Evolutionary conservation across 2,888 invertebrate species (phyloP), one percentile per base, ranked within the genome.

Genomic region (Drymonia ruficornis): DNA sequence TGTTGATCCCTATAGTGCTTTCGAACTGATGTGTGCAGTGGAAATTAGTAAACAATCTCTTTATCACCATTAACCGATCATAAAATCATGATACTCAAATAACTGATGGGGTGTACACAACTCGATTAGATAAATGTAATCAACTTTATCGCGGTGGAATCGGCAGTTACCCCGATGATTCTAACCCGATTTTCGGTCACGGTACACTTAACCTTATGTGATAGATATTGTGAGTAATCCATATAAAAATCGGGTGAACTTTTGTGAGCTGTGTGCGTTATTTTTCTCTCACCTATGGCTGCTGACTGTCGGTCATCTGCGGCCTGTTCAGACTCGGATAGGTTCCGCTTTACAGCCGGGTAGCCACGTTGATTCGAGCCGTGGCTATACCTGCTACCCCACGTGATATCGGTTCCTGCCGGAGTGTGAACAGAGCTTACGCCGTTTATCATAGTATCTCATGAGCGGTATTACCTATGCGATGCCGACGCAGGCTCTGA

Each of bases 401-500:
- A 3, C 11, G 31, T 11, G 13, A n/a, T 36, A 4, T 2, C 13
- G 1, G 12, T 11, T 34, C 13, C 34, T 13, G n/a, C 34, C 34
- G 13, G 4, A 13, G 34, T 36, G 13, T 36, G n/a, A 36, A 36
- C 36, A n/a, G 36, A 36, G 13, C 36, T 13, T n/a, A 5, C 44
- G 28, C 11, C 23, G 12, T 44, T 12, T 44, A 44, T 44, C 44
- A 44, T 16, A 6, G 23, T 44, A 13, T 44, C 23, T 44, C 23
- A 44, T 23, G 44, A 44, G 23, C 36, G 36, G 40, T 40, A 40
- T 40, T 40, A 42, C 16, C 16, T 42, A 44, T 44, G 19, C 11
- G 44, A 44, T 23, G 44, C 28, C 23, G 44, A 23, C 28, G 44
- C 44, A 13, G 44, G 44, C 12, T 9, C 58, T 62, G 60, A 69